Evolutionary conservation across 1,140 invertebrate genomes (phyloP).

Genomic region (Hyposmocoma kahamanoa): DNA sequence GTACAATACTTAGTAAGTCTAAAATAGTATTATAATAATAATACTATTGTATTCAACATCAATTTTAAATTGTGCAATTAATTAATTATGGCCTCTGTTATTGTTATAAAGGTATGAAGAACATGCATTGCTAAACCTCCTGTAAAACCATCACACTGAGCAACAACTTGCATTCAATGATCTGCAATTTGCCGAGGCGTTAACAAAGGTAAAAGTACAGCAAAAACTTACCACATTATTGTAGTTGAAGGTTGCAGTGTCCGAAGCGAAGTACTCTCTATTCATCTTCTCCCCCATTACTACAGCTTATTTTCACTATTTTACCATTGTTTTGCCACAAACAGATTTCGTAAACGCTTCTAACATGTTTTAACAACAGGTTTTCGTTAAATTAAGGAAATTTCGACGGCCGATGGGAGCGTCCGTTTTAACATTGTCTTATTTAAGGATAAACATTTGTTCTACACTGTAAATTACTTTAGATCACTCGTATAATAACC

Average conservation of each 20-base stretch:
- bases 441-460: not conserved
- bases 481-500: not conserved
- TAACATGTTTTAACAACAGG: slow-evolving; percentile 21
- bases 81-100: no score
- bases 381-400: slow-evolving; percentile 16
- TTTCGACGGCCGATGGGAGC: slow-evolving; percentile 34
- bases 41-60: no score
- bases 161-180: no score
- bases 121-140: no score
- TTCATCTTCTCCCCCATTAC: slow-evolving; percentile 62
- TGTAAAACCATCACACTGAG: no score
- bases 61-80: no score
- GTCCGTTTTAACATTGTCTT: slow-evolving; percentile 48
- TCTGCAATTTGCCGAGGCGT: not conserved
- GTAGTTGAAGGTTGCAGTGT: slow-evolving; percentile 57
- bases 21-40: no score
- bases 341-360: slow-evolving; percentile 24
- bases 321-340: slow-evolving; percentile 28
- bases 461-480: not conserved
- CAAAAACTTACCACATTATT: slow-evolving; percentile 59
- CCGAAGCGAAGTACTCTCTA: slow-evolving; percentile 51
- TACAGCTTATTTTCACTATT: slow-evolving; percentile 25
- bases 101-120: no score
- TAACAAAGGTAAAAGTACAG: not conserved
- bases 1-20: no score